Evolutionary conservation across 2,113 vertebrate species (phyloP), one percentile per base, ranked within the genome.

Genomic region (Dromas ardeola): DNA sequence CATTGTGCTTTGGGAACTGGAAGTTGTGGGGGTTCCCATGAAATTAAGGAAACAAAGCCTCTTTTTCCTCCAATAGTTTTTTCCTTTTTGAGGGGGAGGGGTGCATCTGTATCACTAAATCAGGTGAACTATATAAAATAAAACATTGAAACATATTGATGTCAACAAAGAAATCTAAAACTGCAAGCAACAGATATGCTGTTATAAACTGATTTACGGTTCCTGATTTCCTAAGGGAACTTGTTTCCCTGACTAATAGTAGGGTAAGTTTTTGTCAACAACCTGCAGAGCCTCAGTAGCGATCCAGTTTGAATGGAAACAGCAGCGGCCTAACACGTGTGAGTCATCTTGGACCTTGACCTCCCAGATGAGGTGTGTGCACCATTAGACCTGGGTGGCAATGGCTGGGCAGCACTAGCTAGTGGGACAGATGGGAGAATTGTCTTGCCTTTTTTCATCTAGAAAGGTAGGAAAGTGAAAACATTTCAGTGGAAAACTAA

Each of bases 11-110:
- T 90, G 93, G 40, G 85, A 95, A 96, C 93, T 93, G 43, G 81
- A 91, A 91, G 34, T 49, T 40, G n/a, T 53, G 40, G 34, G 56
- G 40, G 16, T 96, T 96, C 95, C 87, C 90, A 96, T 90, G 95
- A 79, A 93, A 87, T 87, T 72, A 72, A 89, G 52, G 38, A 91
- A 95, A 93, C 73, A 95, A 95, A 71, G 49, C 27, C 32, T 74
- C 73, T 90, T 85, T 94, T 93, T 84, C 70, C 86, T 96, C 40
- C 66, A 93, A 79, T 85, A 93, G 89, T 26, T 91, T 74, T 63
- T 66, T 11, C 19, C 10, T 58, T 79, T 61, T 52, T 16, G 0
- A 10, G 4, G 0, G 1, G 18, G 18, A 15, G 16, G 47, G 49
- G 36, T 21, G n/a, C 12, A 6, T 26, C 9, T 30, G 34, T 83